These are phyloP conservation scores for Metellina segmentata DNA, from an alignment of 2,888 invertebrate genomes.

Conservation along the genomic window DNA sequence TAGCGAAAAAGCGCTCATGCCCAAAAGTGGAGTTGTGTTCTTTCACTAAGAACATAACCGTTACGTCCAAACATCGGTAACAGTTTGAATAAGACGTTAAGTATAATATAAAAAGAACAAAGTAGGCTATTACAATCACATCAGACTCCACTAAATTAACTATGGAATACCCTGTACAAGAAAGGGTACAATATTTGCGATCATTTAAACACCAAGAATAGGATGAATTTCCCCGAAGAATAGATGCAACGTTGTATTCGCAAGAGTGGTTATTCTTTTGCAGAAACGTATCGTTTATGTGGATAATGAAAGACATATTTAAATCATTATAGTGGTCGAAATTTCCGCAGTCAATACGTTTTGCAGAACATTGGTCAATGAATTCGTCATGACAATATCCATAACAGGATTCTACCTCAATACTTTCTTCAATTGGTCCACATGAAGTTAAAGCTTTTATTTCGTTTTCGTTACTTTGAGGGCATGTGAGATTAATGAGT, in stretches of 20 bases:
- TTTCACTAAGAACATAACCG: conserved; percentile 91
- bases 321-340: neutral
- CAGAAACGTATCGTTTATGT: neutral
- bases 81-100: conserved; percentile 91
- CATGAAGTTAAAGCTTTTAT: neutral
- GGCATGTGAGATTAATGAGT: neutral
- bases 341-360: neutral
- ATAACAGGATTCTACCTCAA: neutral
- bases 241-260: neutral
- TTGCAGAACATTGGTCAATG: neutral
- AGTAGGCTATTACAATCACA: neutral
- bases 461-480: neutral
- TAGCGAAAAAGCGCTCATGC: conserved; percentile 81
- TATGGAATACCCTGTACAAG: neutral
- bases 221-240: neutral
- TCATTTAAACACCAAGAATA: neutral
- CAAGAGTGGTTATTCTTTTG: neutral
- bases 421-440: neutral
- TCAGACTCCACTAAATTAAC: neutral
- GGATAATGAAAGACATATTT: neutral
- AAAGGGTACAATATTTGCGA: neutral
- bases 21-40: conserved; percentile 84
- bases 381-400: conserved; percentile 2
- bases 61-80: conserved; percentile 93
- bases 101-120: conserved; percentile 88